Conservation (phyloP, 2,113 vertebrate species). For the Rhea pennata region DNA sequence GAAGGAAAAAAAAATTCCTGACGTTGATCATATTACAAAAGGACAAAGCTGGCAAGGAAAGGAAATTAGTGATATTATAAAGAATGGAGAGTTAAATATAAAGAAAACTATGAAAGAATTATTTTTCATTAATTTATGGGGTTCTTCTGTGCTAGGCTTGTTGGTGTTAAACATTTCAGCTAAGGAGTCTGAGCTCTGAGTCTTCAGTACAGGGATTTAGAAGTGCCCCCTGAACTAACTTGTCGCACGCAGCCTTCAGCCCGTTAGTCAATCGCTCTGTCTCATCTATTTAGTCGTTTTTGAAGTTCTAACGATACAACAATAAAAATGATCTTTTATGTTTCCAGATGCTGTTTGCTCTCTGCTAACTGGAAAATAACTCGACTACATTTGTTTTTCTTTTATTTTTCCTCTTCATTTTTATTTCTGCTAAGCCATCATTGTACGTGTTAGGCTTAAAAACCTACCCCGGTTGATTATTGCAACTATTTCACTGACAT, state of each 20-base stretch:
- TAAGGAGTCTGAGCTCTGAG: background rate
- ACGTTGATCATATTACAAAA: background rate
- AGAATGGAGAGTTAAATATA: slow-evolving; percentile 5
- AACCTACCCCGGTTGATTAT: background rate
- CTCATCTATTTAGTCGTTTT: background rate
- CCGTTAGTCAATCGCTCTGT: background rate
- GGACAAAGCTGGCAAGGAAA: slow-evolving; percentile 18
- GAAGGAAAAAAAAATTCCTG: background rate
- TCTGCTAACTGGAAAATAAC: background rate
- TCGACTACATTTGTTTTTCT: background rate
- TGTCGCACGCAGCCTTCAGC: rapidly evolving
- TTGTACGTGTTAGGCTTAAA: background rate
- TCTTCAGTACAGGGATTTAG: background rate
- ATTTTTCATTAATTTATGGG: background rate
- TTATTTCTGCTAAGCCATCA: background rate
- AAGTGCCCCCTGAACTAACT: background rate
- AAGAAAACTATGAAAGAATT: background rate
- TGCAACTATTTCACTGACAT: background rate
- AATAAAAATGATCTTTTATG: background rate
- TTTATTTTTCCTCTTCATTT: background rate
- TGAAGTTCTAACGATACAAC: background rate
- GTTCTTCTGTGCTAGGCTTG: background rate
- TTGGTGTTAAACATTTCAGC: background rate
- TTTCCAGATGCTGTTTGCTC: background rate
- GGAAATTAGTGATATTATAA: slow-evolving; percentile 10